Base-by-base conservation (phyloP, 2,113 vertebrate species). In the Osmerus eperlanus region DNA sequence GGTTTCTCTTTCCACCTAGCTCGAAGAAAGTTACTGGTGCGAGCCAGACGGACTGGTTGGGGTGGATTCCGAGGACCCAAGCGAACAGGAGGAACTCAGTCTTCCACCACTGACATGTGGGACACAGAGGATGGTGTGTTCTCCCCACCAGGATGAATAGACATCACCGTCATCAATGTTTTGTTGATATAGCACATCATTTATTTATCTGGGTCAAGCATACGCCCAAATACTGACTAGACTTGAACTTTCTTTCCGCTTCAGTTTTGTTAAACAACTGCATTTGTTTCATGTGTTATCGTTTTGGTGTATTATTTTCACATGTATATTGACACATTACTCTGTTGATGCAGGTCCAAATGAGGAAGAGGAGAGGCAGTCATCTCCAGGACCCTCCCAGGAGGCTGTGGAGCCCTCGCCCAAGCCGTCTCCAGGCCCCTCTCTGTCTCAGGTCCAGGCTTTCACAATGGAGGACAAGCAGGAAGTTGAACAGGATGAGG, bases 81-180 rank as follows among this genome's bases (percentile, higher is more conserved):
- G 85, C 92, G 92, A 83, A 88, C 90, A 62, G 79, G 85, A 72
- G 81, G 83, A 85, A 78, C 89, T 74, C 88, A 91, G 82, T 78
- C 86, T 32, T 72, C 76, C 84, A 72, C 83, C 79, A 90, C 89
- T 85, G 92, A 93, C 78, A 98, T 98, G 96, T 95, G 87, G 92
- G 95, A 96, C 89, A 93, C 93, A 63, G 91, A 90, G 68, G 93
- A 95, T 88, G 92, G 96, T 96, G 87, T 67, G 67, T 14, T 36
- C 19, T 19, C 19, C 64, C 25, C 28, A 11, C 41, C 41, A 47
- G 41, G 41, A 47, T 6, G 7, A 47, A 47, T 47, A 47, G 9
- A 11, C 41, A 47, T 9, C 19, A 21, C 28, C 68, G 8, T 53
- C 54, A 9, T 14, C 2, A 3, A 55, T 59, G n/a, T 8, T 66